phyloP scores from a whole-genome alignment of 2,888 invertebrate species.

The Nomada fucata region DNA sequence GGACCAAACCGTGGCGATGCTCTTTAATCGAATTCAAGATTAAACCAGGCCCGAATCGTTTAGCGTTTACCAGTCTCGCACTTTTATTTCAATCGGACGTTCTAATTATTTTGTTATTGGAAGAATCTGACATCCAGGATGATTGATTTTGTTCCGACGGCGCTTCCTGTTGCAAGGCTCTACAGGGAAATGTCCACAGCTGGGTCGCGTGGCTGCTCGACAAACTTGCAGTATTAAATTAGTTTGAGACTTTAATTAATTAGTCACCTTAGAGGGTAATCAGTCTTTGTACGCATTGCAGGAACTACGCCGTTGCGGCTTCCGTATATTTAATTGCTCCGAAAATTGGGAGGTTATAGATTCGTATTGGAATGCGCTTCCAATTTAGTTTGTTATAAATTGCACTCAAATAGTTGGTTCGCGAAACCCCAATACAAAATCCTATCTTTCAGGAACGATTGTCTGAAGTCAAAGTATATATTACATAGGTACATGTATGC shows the following conservation, averaged over 20 bases:
- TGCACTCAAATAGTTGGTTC: too few species aligned
- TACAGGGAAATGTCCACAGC: constrained; percentile 66
- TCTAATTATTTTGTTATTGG: constrained; percentile 51
- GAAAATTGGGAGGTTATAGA: neutral
- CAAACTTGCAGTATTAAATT: constrained; percentile 74
- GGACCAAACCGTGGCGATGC: constrained; percentile 5
- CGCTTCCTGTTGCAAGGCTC: constrained; percentile 26
- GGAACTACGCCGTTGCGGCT: neutral
- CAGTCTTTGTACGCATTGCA: constrained; percentile 61
- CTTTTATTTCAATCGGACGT: constrained; percentile 27
- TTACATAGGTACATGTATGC: too few species aligned
- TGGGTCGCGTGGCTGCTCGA: constrained; percentile 68
- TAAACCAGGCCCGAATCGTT: too few species aligned
- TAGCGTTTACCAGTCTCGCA: constrained; percentile 16
- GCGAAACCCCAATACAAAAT: neutral
- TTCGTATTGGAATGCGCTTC: neutral
- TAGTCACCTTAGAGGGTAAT: constrained; percentile 74
- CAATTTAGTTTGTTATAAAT: neutral
- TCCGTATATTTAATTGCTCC: constrained; percentile 15
- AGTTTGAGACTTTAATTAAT: constrained; percentile 74
- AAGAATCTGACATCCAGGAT: constrained; percentile 28
- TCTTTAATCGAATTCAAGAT: constrained; percentile 11
- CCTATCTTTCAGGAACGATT: neutral
- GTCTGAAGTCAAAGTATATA: neutral
- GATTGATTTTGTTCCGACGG: constrained; percentile 62